Base-by-base conservation (phyloP, 2,888 invertebrate species). In the Protophormia terraenovae region DNA sequence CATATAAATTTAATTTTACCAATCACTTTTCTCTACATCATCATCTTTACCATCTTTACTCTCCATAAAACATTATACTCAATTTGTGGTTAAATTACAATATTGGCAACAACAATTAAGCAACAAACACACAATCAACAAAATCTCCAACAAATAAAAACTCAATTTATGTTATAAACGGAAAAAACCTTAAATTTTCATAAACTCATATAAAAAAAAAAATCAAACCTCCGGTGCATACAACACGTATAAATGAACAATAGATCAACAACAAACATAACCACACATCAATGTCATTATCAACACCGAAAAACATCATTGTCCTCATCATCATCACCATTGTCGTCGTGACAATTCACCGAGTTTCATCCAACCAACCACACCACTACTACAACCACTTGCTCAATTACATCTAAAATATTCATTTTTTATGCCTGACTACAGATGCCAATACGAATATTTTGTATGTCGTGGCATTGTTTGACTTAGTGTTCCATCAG, bases 251-350 rank as follows among this genome's bases (percentile, higher is more conserved):
- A 86, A 80, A 71, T 62, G 50, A 75, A 72, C 8, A 79, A 86
- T 86, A 86, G 85, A 86, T 87, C 87, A 88, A 60, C 69, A 87
- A 38, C 45, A 87, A 89, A 89, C 89, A 88, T 87, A 89, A 88
- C 91, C 91, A 90, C 91, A 91, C 89, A 91, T 91, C 86, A 88
- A 86, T 88, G 87, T 83, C 87, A 87, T 80, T 76, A 75, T 77
- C 86, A 89, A 88, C 90, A 89, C 82, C 81, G 60, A 80, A 22
- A 45, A 83, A 78, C 78, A 76, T 76, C 85, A 87, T 85, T 86
- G 87, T 79, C 67, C 67, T 76, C 86, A 82, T 75, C 71, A 84
- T 82, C 84, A 87, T 86, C 22, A 79, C 73, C 71, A 84, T 82
- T 83, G 86, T 86, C 22, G 77, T 86, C 50, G 55, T 53, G 73